Percentiles rank a stretch among this genome's conserved stretches.
Conservation (phyloP, 2,888 invertebrate genomes). For the Eupithecia subumbrata region DNA sequence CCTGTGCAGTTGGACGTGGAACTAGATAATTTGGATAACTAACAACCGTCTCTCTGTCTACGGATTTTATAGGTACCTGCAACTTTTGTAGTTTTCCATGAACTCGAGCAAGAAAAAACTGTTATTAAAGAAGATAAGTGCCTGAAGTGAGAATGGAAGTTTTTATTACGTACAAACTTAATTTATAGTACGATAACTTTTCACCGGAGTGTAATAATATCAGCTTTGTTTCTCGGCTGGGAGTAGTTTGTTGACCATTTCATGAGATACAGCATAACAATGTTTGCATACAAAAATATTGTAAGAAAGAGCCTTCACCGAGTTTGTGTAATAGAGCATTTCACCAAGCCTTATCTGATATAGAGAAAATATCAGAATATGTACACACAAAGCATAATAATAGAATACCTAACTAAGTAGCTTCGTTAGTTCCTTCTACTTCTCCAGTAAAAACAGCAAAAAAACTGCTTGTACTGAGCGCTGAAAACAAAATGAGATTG, state of each 20-base stretch:
- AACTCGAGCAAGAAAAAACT: constrained; percentile 31
- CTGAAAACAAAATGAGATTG: background rate
- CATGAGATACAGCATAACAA: constrained; percentile 11
- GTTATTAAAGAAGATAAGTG: constrained; percentile 38
- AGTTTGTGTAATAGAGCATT: background rate
- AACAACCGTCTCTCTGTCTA: background rate
- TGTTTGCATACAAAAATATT: constrained; percentile 1
- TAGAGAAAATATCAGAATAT: background rate
- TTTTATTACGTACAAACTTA: constrained; percentile 43
- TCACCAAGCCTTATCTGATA: background rate
- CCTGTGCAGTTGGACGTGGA: background rate
- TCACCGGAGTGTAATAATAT: constrained; percentile 38
- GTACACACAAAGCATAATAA: background rate
- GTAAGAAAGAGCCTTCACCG: background rate
- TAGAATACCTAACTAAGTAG: background rate
- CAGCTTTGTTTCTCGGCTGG: constrained; percentile 29
- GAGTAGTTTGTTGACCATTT: constrained; percentile 32
- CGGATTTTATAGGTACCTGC: constrained; percentile 27
- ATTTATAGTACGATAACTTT: constrained; percentile 41
- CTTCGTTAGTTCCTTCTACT: background rate
- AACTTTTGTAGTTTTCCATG: constrained; percentile 35
- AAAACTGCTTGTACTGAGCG: background rate
- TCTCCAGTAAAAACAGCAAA: background rate
- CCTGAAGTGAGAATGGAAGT: constrained; percentile 35
- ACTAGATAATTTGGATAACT: background rate